phyloP scores from a whole-genome alignment of 2,888 invertebrate genomes.

The Macaria notata region DNA sequence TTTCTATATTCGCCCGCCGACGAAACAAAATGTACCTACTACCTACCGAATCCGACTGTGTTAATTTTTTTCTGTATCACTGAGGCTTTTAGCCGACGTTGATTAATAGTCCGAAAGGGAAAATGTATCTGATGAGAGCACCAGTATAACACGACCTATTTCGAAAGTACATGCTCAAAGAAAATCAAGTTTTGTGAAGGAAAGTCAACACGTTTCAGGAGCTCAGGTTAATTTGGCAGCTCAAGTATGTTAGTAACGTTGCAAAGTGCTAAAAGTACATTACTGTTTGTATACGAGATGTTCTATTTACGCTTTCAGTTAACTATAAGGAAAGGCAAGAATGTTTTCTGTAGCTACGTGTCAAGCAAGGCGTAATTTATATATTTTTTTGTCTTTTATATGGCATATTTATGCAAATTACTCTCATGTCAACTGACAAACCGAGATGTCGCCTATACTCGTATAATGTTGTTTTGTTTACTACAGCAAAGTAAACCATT shows the following conservation, averaged over 20 bases:
- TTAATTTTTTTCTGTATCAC: constrained; percentile 64
- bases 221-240: constrained; percentile 40
- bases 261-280: constrained; percentile 40
- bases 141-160: constrained; percentile 39
- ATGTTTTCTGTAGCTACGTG: too few relatives aligned
- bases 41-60: constrained; percentile 24
- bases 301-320: constrained; percentile 7
- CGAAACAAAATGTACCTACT: constrained; percentile 13
- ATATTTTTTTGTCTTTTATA: too few relatives aligned
- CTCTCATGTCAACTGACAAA: too few relatives aligned
- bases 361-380: background rate
- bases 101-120: constrained; percentile 68
- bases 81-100: constrained; percentile 70
- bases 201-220: constrained; percentile 26
- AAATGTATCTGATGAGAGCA: constrained; percentile 54
- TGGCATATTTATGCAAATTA: too few relatives aligned
- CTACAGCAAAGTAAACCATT: too few relatives aligned
- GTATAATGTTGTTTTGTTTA: too few relatives aligned
- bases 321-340: background rate
- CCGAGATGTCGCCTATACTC: too few relatives aligned
- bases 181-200: constrained; percentile 19
- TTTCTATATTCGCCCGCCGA: constrained; percentile 1
- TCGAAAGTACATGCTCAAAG: constrained; percentile 25
- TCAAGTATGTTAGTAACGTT: constrained; percentile 39
- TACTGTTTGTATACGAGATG: constrained; percentile 15